Base-by-base conservation (phyloP, 2,797 vertebrate species). In the Tapirus indicus region DNA sequence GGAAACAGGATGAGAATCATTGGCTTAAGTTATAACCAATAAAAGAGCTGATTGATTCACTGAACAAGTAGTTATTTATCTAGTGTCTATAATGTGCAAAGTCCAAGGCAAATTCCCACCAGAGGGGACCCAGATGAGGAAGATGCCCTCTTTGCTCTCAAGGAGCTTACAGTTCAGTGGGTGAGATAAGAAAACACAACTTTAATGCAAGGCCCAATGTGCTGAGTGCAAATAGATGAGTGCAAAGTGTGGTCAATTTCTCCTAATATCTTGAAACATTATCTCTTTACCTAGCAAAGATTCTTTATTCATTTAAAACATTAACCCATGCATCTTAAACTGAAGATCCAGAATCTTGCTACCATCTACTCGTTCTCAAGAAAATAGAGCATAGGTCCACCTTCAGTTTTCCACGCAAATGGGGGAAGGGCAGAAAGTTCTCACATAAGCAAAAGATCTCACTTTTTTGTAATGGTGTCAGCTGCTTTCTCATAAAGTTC, bases 241-340 rank as follows among this genome's bases (percentile, higher is more conserved):
- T 21, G 68, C 29, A 60, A 80, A 86, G 8, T 78, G 44, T 66
- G 32, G 25, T 83, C 56, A 88, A 21, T 84, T 95, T 91, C 58
- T 78, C 56, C 35, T 90, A 86, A 82, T 83, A 38, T 71, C 56
- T 84, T 79, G 9, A 95, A 91, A 96, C 69, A 84, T 78, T 82
- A 62, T 80, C 71, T 78, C n/a, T 78, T 86, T 12, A 92, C 80
- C 80, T 71, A 90, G 38, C 16, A 78, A 77, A 23, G 25, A 44
- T 89, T 68, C 38, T 96, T 79, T 80, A 83, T 35, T 88, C 6
- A 78, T 93, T 96, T 93, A 88, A 91, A 87, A 85, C 18, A 52
- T 62, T 66, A 71, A 79, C 47, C 64, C 6, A 44, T 92, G 35
- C 41, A 68, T 88, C 52, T 74, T 93, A 95, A 95, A 93, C 52